These are phyloP conservation scores for Hydropsyche tenuis DNA, from an alignment of 1,140 invertebrate species.

Conservation along the genomic window DNA sequence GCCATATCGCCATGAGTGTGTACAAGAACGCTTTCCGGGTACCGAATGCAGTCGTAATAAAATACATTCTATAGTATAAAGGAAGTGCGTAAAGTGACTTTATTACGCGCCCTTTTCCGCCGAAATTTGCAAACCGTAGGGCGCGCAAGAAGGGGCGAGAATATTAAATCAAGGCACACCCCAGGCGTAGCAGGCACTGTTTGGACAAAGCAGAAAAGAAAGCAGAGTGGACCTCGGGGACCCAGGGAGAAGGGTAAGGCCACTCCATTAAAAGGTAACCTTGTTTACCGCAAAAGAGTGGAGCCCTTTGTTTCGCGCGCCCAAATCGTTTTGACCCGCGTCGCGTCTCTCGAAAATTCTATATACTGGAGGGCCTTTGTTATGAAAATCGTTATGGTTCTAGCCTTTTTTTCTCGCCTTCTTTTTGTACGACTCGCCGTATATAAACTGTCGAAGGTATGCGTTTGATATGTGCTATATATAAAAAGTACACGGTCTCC, in stretches of 20 bases:
- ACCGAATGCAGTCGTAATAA: no score
- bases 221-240: conserved; percentile 30
- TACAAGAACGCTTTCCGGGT: no score
- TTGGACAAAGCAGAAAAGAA: conserved; percentile 21
- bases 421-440: no score
- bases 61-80: no score
- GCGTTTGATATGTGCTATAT: no score
- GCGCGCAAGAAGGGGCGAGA: not conserved
- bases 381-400: not conserved
- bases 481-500: not conserved
- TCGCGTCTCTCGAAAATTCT: no score
- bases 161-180: conserved; percentile 20
- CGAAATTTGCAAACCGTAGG: no score
- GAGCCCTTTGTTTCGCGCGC: conserved; percentile 8
- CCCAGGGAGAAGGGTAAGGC: not conserved
- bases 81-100: no score
- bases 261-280: conserved; percentile 32
- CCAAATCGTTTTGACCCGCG: not conserved
- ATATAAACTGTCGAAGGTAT: no score
- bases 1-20: no score
- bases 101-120: no score
- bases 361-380: no score
- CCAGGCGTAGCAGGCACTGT: not conserved
- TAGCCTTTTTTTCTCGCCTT: not conserved
- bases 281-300: conserved; percentile 33